Percentiles rank a stretch among this genome's conserved stretches.
Evolutionary conservation across 2,888 invertebrate species (phyloP).

Genomic region (Calameuta idolon): DNA sequence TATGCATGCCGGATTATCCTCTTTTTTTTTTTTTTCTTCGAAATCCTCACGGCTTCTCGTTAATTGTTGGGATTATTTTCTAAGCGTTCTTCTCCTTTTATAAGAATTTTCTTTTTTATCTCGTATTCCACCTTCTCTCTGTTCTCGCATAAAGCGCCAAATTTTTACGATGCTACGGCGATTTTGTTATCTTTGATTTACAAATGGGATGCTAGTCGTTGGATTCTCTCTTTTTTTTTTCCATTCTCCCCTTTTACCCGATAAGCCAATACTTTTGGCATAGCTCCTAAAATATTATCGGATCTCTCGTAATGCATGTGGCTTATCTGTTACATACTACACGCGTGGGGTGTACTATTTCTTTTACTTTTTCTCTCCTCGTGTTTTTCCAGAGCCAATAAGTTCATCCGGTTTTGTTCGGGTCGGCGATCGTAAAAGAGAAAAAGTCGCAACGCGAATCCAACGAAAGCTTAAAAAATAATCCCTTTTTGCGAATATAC

Average conservation of each 20-base stretch:
- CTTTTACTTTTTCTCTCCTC: background rate
- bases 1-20: background rate
- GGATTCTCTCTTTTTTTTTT: background rate
- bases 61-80: conserved; percentile 43
- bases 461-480: conserved; percentile 38
- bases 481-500: conserved; percentile 27
- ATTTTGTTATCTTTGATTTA: background rate
- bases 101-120: conserved; percentile 3
- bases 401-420: background rate
- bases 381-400: background rate
- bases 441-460: background rate
- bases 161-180: background rate
- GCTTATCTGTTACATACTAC: background rate
- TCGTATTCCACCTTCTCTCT: background rate
- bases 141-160: background rate
- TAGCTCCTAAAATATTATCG: background rate
- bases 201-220: background rate
- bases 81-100: conserved; percentile 9
- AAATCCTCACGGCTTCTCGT: conserved; percentile 32
- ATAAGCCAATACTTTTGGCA: background rate
- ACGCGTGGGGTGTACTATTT: background rate
- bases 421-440: background rate
- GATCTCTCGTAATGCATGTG: background rate
- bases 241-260: background rate
- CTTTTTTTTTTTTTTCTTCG: conserved; percentile 22